These are phyloP conservation scores for Ctenodactylus gundi DNA, from an alignment of 2,113 vertebrate genomes.

Conservation along the genomic window DNA sequence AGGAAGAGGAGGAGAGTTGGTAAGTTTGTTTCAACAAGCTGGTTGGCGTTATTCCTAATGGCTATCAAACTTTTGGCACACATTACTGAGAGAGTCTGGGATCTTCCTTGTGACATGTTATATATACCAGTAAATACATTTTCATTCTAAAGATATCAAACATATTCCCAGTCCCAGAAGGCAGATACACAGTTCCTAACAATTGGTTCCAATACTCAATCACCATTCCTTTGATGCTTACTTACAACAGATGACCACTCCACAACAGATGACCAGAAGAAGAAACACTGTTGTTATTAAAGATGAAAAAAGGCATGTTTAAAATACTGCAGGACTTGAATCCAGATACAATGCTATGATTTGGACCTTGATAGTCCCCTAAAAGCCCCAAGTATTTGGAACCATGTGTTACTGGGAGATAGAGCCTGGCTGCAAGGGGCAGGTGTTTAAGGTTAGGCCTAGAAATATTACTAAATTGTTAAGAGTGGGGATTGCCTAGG, in stretches of 20 bases:
- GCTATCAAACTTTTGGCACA: not conserved
- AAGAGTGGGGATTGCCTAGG: too few species aligned
- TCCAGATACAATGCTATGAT: too few species aligned
- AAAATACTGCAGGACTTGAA: not conserved
- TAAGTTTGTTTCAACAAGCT: not conserved
- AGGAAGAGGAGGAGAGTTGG: not conserved
- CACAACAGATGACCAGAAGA: not conserved
- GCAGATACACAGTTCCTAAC: not conserved
- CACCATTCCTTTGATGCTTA: not conserved
- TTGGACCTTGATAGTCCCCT: too few species aligned
- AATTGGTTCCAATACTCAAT: not conserved
- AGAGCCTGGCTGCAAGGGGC: too few species aligned
- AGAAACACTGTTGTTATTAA: slow-evolving; percentile 8
- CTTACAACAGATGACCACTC: not conserved
- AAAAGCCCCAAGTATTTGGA: too few species aligned
- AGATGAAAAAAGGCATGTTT: not conserved
- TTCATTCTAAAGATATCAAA: not conserved
- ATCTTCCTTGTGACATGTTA: not conserved
- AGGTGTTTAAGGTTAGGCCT: too few species aligned
- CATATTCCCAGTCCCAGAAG: not conserved
- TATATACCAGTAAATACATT: not conserved
- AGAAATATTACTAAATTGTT: too few species aligned
- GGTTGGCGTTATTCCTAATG: not conserved
- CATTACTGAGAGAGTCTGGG: not conserved
- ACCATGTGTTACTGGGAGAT: too few species aligned